Evolutionary conservation across 2,113 vertebrate species (phyloP), one percentile per base, ranked within the genome.

Genomic region (Zootoca vivipara): DNA sequence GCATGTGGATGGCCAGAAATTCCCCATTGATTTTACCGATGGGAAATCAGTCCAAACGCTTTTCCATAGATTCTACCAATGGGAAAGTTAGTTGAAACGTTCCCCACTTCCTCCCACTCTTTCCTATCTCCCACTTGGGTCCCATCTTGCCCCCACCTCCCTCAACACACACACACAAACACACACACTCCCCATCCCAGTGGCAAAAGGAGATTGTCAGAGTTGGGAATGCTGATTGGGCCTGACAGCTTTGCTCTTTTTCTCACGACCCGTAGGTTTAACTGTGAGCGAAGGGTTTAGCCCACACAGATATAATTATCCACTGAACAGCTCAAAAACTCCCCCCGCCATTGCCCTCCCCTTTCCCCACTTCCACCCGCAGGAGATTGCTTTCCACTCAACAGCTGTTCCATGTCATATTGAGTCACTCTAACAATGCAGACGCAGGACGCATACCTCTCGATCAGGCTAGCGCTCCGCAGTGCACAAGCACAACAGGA

Each of bases 221-320:
- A 4, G 85, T 96, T 87, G 94, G 95, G 90, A 35, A 24, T 38
- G 89, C 93, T 98, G 96, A 98, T 98, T 95, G 70, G 72, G 90
- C 93, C 94, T 98, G 98, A 98, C 97, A 98, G 97, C 90, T 86
- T 95, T 96, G 96, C 96, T 96, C 96, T 97, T 97, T 97, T 93
- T 96, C 97, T 97, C 95, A 95, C 95, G 89, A 93, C 97, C 96
- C 64, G 7, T 40, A 40, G 75, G 91, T 87, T 85, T 38, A 89
- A 88, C 87, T 81, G 93, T 15, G 22, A 62, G 91, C 69, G 0
- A 64, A 91, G 88, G 79, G 52, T 86, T 84, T 70, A 80, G 80
- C 83, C 82, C 46, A 3, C 1, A 3, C 1, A 0, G 86, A 75
- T 16, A n/a, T n/a, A 33, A 83, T 74, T 88, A 87, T 88, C 86